These are phyloP conservation scores for Acyrthosiphon pisum DNA, from an alignment of 1,140 invertebrate species.

Conservation along the genomic window DNA sequence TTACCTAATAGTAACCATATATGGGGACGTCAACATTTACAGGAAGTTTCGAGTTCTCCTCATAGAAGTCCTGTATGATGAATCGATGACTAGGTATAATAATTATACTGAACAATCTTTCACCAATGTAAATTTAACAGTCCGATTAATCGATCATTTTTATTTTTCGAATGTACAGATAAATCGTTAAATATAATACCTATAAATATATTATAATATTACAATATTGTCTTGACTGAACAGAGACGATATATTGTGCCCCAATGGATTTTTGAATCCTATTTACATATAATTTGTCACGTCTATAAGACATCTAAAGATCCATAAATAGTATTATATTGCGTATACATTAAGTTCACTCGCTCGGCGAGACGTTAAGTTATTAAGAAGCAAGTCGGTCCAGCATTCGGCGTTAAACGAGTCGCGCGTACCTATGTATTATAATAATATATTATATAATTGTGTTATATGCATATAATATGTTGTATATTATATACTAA, in stretches of 20 bases:
- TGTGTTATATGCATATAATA: background rate
- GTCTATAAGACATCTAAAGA: background rate
- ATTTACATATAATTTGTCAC: background rate
- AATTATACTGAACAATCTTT: background rate
- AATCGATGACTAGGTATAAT: background rate
- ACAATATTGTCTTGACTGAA: background rate
- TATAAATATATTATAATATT: background rate
- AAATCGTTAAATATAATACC: background rate
- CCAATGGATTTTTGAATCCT: background rate
- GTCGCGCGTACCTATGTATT: background rate
- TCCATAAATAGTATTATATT: background rate
- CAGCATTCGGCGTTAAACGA: background rate
- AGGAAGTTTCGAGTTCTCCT: background rate
- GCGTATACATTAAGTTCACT: background rate
- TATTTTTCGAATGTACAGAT: background rate
- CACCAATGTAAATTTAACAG: background rate
- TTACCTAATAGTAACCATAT: too few relatives aligned
- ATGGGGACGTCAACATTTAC: too few relatives aligned
- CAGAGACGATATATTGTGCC: background rate
- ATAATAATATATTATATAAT: background rate
- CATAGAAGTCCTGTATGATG: background rate
- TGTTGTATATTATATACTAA: background rate
- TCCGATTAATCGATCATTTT: background rate
- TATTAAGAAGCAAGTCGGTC: background rate
- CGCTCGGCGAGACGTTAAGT: background rate